A percentile compares a stretch with the other conserved stretches of the same genome.
These are phyloP conservation scores for Paramuricea clavata DNA, from an alignment of 92 coral and sea anemone species.

Conservation along the genomic window DNA sequence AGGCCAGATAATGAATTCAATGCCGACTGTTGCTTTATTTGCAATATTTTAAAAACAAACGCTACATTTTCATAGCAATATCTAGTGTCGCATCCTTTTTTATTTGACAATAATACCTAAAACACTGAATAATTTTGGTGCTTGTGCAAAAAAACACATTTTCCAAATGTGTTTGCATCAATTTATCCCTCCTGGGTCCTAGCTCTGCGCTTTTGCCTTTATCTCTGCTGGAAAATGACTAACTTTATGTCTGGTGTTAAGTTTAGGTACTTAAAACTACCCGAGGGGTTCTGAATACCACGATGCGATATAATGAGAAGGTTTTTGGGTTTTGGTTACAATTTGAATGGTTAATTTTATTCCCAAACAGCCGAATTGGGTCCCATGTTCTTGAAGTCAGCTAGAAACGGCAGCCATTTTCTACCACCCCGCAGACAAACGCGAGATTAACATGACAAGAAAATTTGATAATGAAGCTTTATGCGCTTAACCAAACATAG, in stretches of 20 bases:
- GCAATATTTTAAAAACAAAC: neutral
- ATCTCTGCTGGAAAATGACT: neutral
- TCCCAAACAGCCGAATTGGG: neutral
- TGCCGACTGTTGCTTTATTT: neutral
- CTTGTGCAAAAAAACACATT: neutral
- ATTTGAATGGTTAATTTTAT: neutral
- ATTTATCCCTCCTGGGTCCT: constrained; percentile 24
- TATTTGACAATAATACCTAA: neutral
- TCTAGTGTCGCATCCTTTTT: neutral
- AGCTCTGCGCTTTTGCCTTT: neutral
- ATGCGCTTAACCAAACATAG: constrained; percentile 38
- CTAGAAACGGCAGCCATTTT: constrained; percentile 24
- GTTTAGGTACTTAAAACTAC: neutral
- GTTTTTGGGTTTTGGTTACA: neutral
- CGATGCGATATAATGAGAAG: neutral
- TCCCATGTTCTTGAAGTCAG: neutral
- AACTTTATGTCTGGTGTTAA: neutral
- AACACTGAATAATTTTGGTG: neutral
- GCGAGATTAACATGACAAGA: constrained; percentile 37
- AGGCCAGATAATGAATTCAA: constrained; percentile 6
- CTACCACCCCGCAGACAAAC: constrained; percentile 31
- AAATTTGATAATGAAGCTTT: constrained; percentile 33
- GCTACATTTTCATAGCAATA: neutral
- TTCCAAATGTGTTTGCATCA: neutral
- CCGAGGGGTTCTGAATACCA: neutral